A percentile compares a stretch with the other conserved stretches of the same genome.
Evolutionary conservation across 2,113 vertebrate species (phyloP).

Genomic region (Sciurus niger): DNA sequence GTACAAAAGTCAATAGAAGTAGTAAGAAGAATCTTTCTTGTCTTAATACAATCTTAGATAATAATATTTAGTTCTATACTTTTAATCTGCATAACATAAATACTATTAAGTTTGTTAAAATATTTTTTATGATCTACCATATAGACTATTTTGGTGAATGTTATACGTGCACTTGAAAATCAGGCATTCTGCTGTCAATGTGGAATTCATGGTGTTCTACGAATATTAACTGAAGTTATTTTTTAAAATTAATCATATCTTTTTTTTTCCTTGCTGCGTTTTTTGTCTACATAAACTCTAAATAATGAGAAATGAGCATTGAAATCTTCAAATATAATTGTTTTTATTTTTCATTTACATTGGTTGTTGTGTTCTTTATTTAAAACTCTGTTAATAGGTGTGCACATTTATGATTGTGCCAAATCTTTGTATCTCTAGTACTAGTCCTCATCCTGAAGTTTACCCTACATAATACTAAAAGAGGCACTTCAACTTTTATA

Average conservation of each 20-base stretch:
- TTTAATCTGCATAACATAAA: not conserved
- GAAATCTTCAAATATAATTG: not conserved
- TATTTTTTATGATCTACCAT: not conserved
- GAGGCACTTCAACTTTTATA: not conserved
- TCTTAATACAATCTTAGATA: not conserved
- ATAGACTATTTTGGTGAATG: not conserved
- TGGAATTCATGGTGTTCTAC: not conserved
- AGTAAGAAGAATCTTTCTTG: not conserved
- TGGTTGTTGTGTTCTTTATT: not conserved
- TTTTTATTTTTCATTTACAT: not conserved
- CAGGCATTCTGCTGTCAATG: not conserved
- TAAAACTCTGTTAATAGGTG: not conserved
- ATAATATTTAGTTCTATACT: not conserved
- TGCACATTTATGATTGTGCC: not conserved
- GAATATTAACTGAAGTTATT: not conserved
- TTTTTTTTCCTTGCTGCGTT: not conserved
- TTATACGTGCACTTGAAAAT: not conserved
- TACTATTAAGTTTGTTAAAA: not conserved
- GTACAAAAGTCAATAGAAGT: not conserved
- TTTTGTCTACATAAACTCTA: too few species aligned
- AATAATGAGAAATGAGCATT: not conserved
- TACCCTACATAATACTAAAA: not conserved
- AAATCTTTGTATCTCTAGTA: not conserved
- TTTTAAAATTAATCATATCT: not conserved
- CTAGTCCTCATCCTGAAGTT: not conserved